Conservation (phyloP, 1,140 invertebrate genomes). For the Arctopsyche grandis region DNA sequence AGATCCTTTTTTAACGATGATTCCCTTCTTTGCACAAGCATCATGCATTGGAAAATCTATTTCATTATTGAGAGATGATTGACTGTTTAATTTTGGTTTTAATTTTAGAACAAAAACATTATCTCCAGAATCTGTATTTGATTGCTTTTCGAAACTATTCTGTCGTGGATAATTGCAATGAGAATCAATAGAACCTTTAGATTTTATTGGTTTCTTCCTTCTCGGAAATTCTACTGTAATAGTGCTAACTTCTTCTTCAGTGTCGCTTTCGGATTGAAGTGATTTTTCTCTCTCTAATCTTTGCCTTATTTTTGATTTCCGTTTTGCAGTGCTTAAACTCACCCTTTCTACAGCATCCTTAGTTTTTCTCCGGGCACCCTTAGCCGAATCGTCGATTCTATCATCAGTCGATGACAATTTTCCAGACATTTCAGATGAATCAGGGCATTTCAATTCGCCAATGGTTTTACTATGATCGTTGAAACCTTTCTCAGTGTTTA, state of each 20-base stretch:
- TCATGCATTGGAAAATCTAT: slow-evolving; percentile 32
- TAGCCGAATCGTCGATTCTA: slow-evolving; percentile 24
- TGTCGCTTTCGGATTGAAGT: slow-evolving; percentile 65
- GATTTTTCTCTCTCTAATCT: slow-evolving; percentile 65
- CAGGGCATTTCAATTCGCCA: slow-evolving; percentile 10
- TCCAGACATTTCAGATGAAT: neutral
- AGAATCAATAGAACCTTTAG: slow-evolving; percentile 61
- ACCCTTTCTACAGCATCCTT: slow-evolving; percentile 43
- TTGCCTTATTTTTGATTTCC: slow-evolving; percentile 62
- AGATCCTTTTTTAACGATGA: slow-evolving; percentile 45
- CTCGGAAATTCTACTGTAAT: slow-evolving; percentile 66
- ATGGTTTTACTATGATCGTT: neutral
- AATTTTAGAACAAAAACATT: slow-evolving; percentile 51
- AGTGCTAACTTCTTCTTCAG: slow-evolving; percentile 63
- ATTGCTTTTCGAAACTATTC: slow-evolving; percentile 52
- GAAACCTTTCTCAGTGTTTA: neutral
- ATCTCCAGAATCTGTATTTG: slow-evolving; percentile 51
- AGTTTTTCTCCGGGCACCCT: slow-evolving; percentile 49
- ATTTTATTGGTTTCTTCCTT: slow-evolving; percentile 59
- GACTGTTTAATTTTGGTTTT: slow-evolving; percentile 45
- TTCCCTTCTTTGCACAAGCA: slow-evolving; percentile 13
- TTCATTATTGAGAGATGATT: slow-evolving; percentile 29
- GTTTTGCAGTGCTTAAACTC: slow-evolving; percentile 52
- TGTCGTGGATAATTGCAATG: slow-evolving; percentile 51
- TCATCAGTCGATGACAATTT: slow-evolving; percentile 31